phyloP scores from a whole-genome alignment of 2,888 invertebrate species.

The Parnassius apollo region DNA sequence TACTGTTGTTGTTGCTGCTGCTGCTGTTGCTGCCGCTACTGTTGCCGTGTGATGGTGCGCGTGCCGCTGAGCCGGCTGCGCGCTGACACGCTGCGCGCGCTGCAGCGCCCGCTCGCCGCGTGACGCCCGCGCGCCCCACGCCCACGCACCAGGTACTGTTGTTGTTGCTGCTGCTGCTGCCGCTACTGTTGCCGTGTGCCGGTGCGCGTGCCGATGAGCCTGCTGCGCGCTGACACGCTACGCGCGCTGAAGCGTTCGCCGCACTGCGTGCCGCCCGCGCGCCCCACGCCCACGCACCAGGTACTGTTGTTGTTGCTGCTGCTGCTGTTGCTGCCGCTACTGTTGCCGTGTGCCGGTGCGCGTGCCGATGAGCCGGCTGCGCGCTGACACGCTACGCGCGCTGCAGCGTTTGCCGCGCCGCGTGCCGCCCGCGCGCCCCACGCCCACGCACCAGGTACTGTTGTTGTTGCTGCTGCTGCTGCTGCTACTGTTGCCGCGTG shows the following conservation, averaged over 20 bases:
- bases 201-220: slow-evolving; percentile 59
- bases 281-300: slow-evolving; percentile 37
- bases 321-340: slow-evolving; percentile 30
- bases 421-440: slow-evolving; percentile 37
- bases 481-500: slow-evolving; percentile 38
- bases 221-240: slow-evolving; percentile 55
- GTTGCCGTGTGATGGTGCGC: slow-evolving; percentile 54
- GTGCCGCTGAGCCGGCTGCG: slow-evolving; percentile 61
- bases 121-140: slow-evolving; percentile 36
- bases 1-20: not conserved
- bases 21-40: slow-evolving; percentile 30
- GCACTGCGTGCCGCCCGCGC: slow-evolving; percentile 38
- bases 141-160: slow-evolving; percentile 30
- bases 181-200: slow-evolving; percentile 40
- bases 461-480: no score
- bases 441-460: slow-evolving; percentile 32
- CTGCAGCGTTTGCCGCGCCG: slow-evolving; percentile 51
- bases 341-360: slow-evolving; percentile 52
- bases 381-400: slow-evolving; percentile 51
- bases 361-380: slow-evolving; percentile 59
- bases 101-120: slow-evolving; percentile 51
- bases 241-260: slow-evolving; percentile 56
- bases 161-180: no score
- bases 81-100: slow-evolving; percentile 51
- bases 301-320: slow-evolving; percentile 1